These are phyloP conservation scores for Diploptera punctata DNA, from an alignment of 2,888 invertebrate species.

Conservation along the genomic window DNA sequence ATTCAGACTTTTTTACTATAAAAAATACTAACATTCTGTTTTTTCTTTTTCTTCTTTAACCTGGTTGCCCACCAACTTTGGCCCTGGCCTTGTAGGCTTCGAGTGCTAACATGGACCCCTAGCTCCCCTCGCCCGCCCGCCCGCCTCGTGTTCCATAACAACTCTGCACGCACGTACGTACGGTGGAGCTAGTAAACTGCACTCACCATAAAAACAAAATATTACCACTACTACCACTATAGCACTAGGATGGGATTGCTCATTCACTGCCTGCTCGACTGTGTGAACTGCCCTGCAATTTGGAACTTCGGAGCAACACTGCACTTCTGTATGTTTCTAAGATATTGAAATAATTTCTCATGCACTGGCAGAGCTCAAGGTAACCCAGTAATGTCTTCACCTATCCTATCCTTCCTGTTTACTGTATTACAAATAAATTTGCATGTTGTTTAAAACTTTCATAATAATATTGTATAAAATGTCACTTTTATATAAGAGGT, in stretches of 20 bases:
- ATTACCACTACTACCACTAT: constrained; percentile 21
- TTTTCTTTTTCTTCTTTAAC: constrained; percentile 70
- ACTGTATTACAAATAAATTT: no score
- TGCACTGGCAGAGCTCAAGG: constrained; percentile 11
- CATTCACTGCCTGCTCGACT: constrained; percentile 32
- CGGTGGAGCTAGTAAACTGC: constrained; percentile 38
- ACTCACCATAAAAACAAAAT: constrained; percentile 32
- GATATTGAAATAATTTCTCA: background rate
- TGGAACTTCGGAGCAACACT: constrained; percentile 12
- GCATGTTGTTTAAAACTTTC: no score
- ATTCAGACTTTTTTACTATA: constrained; percentile 41
- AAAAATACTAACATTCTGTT: constrained; percentile 70
- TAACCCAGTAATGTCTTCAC: background rate
- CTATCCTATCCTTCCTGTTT: background rate
- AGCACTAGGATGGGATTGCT: constrained; percentile 31
- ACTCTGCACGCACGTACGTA: constrained; percentile 44
- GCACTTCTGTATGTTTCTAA: constrained; percentile 24
- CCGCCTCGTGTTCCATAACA: constrained; percentile 40
- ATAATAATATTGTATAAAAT: no score
- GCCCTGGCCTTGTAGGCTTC: constrained; percentile 66
- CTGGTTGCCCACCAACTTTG: constrained; percentile 59
- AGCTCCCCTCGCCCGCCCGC: constrained; percentile 36
- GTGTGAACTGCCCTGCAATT: constrained; percentile 21
- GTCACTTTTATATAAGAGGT: no score
- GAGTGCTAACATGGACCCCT: constrained; percentile 69